Evolutionary conservation across 2,797 vertebrate species (phyloP).

Genomic region (Lithobates sylvaticus): DNA sequence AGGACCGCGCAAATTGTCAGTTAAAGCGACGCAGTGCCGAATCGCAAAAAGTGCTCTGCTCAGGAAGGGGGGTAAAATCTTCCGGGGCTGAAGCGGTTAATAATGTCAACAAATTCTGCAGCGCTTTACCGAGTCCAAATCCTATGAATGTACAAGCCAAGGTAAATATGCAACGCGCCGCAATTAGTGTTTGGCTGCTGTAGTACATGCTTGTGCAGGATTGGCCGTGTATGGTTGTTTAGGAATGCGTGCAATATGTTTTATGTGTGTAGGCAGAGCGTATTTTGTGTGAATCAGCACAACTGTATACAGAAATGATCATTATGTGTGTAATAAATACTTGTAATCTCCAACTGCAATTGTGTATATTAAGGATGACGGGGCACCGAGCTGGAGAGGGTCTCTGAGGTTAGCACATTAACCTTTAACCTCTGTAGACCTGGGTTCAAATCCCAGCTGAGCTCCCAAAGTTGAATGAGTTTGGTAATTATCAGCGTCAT

Average conservation of each 20-base stretch:
- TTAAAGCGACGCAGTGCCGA: too few species aligned
- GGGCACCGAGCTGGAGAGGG: constrained; percentile 42
- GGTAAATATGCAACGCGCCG: too few species aligned
- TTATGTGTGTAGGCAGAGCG: not conserved
- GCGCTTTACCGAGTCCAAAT: too few species aligned
- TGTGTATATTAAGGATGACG: not conserved
- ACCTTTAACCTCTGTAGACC: constrained; percentile 53
- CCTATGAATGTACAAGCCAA: too few species aligned
- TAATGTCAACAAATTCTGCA: too few species aligned
- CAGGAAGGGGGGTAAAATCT: too few species aligned
- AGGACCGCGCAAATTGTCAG: too few species aligned
- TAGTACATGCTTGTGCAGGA: not conserved
- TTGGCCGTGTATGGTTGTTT: not conserved
- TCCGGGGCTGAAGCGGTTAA: too few species aligned
- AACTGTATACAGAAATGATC: constrained; percentile 35
- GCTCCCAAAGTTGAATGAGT: constrained; percentile 57
- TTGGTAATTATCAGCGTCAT: constrained; percentile 60
- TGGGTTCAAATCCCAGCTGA: constrained; percentile 62
- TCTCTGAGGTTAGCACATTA: constrained; percentile 56
- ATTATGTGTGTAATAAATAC: constrained; percentile 25
- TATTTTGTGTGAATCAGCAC: constrained; percentile 2
- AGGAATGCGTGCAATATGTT: not conserved
- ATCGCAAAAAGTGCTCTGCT: too few species aligned
- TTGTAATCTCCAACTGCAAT: constrained; percentile 32
- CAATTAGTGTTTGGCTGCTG: too few species aligned